Base-by-base conservation (phyloP, 1,140 invertebrate species). In the Steinernema feltiae region DNA sequence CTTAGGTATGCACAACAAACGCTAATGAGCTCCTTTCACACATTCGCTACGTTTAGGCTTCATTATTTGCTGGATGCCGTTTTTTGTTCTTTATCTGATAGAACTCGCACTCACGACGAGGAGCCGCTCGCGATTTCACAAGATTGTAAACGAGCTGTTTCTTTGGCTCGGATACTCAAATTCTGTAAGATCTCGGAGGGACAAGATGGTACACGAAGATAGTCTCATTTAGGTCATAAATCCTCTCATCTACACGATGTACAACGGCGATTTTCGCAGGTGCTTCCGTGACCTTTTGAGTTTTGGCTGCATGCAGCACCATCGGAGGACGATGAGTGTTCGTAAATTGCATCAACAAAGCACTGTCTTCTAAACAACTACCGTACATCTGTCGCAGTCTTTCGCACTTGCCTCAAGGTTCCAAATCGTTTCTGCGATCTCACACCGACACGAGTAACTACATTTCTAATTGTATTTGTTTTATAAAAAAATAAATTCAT, bases 81-180 rank as follows among this genome's bases (percentile, higher is more conserved):
- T 89, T 73, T 89, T 89, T 81, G 87, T 89, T 69, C 80, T 86
- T 27, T 88, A 89, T 79, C 77, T 89, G 17, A 75, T 89, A 1
- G 83, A 86, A 78, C 88, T 87, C 24, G 86, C 88, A 70, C 32
- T 78, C 30, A 69, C 48, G 18, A 70, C 74, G 30, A 27, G 83
- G 1, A 87, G 86, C 77, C 80, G 82, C 32, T 71, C 72, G 15
- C 53, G 76, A n/a, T 69, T 77, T 31, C 85, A 86, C 74, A 74
- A 78, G 72, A 24, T 85, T 27, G 73, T 86, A 0, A 79, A 73
- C 27, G 84, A 85, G 70, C 83, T 85, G 32, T 85, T 85, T 48
- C 76, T 88, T 0, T 89, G 88, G 88, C 83, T 89, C 21, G 88
- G 88, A 24, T 89, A 89, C 79, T 85, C 88, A 21, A 89, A 89